These are phyloP conservation scores for Cyphomyrmex costatus DNA, from an alignment of 1,140 invertebrate species.

Conservation along the genomic window DNA sequence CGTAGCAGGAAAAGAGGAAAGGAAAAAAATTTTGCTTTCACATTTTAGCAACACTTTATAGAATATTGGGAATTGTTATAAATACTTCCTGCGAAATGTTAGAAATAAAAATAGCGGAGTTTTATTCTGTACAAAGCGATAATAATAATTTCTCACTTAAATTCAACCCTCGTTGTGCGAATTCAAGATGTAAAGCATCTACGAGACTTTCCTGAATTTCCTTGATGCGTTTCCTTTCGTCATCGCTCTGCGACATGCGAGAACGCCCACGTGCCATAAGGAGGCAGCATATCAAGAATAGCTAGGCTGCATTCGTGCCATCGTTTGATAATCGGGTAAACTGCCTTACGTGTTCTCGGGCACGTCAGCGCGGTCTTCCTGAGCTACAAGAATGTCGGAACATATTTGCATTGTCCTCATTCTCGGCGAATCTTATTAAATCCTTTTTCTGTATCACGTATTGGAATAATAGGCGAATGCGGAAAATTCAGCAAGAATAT, in stretches of 20 bases:
- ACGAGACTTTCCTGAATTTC: background rate
- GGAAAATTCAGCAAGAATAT: constrained; percentile 23
- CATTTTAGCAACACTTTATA: background rate
- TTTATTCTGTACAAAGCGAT: background rate
- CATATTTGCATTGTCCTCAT: constrained; percentile 14
- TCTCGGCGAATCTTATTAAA: constrained; percentile 59
- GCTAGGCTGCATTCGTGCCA: constrained; percentile 15
- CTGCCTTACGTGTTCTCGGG: constrained; percentile 28
- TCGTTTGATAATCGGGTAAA: constrained; percentile 53
- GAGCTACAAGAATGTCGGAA: constrained; percentile 24
- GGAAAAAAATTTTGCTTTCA: background rate
- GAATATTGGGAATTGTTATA: background rate
- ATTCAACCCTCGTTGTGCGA: background rate
- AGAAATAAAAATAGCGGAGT: background rate
- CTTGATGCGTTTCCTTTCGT: constrained; percentile 4
- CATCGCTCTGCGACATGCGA: constrained; percentile 10
- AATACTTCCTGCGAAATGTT: background rate
- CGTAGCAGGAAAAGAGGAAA: background rate
- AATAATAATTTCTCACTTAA: background rate
- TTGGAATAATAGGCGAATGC: background rate
- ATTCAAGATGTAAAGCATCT: background rate
- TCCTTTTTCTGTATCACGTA: constrained; percentile 25
- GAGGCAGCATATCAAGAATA: constrained; percentile 28
- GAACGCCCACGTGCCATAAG: constrained; percentile 30
- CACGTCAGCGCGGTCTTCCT: background rate